Conservation (phyloP, 1,140 invertebrate genomes). For the Bradysia coprophila region DNA sequence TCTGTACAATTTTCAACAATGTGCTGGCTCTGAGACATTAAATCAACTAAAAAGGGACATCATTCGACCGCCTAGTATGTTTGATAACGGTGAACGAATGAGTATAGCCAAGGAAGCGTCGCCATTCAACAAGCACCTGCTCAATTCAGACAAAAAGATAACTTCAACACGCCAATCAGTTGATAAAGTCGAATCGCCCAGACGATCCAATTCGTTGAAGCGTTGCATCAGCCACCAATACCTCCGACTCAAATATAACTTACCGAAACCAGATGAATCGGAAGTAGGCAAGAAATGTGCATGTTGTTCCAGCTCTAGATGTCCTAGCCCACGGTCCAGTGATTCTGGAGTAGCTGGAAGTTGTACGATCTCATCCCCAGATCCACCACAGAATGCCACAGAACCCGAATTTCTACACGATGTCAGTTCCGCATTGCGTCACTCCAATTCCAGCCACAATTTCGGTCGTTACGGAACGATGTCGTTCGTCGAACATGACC, state of each 20-base stretch:
- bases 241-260: conserved; percentile 14
- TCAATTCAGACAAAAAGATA: conserved; percentile 26
- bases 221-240: conserved; percentile 29
- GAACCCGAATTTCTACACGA: background rate
- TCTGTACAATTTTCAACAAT: conserved; percentile 23
- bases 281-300: conserved; percentile 26
- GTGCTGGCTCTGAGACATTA: background rate
- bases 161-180: background rate
- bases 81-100: background rate
- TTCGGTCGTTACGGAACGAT: conserved; percentile 13
- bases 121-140: conserved; percentile 22
- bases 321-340: conserved; percentile 46
- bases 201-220: conserved; percentile 12
- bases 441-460: conserved; percentile 3
- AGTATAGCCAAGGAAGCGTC: conserved; percentile 3
- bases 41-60: background rate
- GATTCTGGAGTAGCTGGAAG: conserved; percentile 64
- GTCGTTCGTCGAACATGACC: conserved; percentile 16
- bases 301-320: conserved; percentile 35
- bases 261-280: background rate
- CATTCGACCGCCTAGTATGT: conserved; percentile 3
- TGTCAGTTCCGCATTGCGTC: background rate
- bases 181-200: background rate
- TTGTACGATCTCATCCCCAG: conserved; percentile 43
- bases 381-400: conserved; percentile 20